Conservation (phyloP, 2,888 invertebrate genomes). For the Oasisia sp. region DNA sequence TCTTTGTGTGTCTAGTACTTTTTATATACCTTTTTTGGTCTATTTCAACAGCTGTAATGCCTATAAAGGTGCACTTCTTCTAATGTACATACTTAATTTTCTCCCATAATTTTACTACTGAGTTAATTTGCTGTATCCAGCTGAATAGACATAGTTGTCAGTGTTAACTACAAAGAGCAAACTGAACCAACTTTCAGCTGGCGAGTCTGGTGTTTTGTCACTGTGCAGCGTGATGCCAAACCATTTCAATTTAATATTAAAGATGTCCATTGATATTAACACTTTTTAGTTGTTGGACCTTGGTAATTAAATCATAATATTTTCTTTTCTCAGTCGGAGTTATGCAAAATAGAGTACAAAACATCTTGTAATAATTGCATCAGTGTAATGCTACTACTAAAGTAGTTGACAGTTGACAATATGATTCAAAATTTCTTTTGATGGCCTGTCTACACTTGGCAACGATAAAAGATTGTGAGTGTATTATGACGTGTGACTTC, state of each 20-base stretch:
- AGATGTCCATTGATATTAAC: neutral
- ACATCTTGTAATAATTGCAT: neutral
- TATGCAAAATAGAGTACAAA: neutral
- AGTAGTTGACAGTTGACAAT: neutral
- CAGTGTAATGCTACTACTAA: neutral
- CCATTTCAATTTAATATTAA: neutral
- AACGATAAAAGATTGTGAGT: neutral
- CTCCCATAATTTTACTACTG: neutral
- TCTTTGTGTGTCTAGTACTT: neutral
- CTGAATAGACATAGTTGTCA: neutral
- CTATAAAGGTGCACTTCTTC: neutral
- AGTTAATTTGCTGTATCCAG: neutral
- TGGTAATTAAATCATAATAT: neutral
- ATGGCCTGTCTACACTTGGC: neutral
- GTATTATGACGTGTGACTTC: neutral
- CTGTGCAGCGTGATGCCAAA: neutral
- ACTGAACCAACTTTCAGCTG: neutral
- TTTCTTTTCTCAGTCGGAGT: neutral
- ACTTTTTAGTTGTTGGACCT: neutral
- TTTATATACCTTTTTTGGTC: neutral
- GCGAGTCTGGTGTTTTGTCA: neutral
- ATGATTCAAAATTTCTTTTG: neutral
- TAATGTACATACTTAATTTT: neutral
- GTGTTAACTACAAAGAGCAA: too few species aligned
- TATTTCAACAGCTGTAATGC: neutral